Conservation (phyloP, 2,797 vertebrate species). For the Macropus fuliginosus region DNA sequence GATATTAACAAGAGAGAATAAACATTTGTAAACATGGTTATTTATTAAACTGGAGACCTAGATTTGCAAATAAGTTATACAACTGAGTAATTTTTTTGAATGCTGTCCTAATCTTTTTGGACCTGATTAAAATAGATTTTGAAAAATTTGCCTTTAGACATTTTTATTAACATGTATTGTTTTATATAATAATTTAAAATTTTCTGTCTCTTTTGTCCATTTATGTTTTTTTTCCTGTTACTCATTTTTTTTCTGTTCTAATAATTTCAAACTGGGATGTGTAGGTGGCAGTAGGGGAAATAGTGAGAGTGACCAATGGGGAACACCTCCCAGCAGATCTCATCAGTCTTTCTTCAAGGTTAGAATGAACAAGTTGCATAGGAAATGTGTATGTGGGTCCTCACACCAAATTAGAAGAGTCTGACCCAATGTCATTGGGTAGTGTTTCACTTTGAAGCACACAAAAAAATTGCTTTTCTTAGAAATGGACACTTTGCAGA, state of each 20-base stretch:
- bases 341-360: conserved; percentile 99
- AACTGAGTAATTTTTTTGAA: conserved; percentile 10
- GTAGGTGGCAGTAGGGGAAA: conserved; percentile 98
- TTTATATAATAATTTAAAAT: conserved; percentile 86
- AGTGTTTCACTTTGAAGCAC: conserved; percentile 53
- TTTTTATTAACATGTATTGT: conserved; percentile 86
- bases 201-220: conserved; percentile 86
- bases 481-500: conserved; percentile 42
- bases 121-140: conserved; percentile 89
- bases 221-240: conserved; percentile 80
- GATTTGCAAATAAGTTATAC: conserved; percentile 47
- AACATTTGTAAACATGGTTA: conserved; percentile 38
- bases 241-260: conserved; percentile 84
- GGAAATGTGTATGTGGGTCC: conserved; percentile 85
- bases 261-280: conserved; percentile 89
- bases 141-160: conserved; percentile 87
- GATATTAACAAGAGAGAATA: background rate
- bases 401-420: conserved; percentile 76
- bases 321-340: conserved; percentile 99
- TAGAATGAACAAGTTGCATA: conserved; percentile 87
- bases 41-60: conserved; percentile 53
- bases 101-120: conserved; percentile 69
- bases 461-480: background rate
- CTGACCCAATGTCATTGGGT: conserved; percentile 47
- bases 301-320: conserved; percentile 99